phyloP scores from a whole-genome alignment of 2,888 invertebrate species.

The Cryptus armator region DNA sequence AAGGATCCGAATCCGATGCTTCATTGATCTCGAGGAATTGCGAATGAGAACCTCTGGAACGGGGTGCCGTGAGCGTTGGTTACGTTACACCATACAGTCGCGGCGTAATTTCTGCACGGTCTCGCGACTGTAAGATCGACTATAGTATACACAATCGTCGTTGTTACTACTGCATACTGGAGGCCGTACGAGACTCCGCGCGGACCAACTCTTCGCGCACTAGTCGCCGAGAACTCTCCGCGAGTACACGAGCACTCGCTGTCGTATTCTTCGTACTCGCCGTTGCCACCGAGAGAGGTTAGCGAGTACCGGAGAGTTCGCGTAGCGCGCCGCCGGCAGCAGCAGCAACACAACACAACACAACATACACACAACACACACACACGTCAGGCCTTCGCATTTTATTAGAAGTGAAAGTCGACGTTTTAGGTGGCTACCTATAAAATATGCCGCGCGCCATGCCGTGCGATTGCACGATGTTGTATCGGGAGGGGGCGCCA shows the following conservation, averaged over 20 bases:
- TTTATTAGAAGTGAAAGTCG: conserved; percentile 83
- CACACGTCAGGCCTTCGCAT: conserved; percentile 78
- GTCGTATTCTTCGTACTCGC: conserved; percentile 12
- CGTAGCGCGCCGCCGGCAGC: conserved; percentile 25
- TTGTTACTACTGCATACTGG: conserved; percentile 24
- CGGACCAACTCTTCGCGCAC: conserved; percentile 12
- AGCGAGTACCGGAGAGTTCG: conserved; percentile 29
- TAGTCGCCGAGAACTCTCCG: conserved; percentile 16
- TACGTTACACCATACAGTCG: conserved; percentile 66
- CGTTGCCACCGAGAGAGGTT: conserved; percentile 24
- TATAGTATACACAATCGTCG: conserved; percentile 13
- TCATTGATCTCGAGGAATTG: conserved; percentile 35
- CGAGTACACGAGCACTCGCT: not conserved
- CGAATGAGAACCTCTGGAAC: conserved; percentile 61
- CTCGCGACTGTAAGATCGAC: conserved; percentile 58
- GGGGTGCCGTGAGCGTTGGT: conserved; percentile 62
- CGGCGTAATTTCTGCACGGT: conserved; percentile 67
- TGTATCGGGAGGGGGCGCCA: conserved; percentile 45
- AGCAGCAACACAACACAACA: conserved; percentile 21
- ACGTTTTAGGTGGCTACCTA: conserved; percentile 78
- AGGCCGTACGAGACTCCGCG: conserved; percentile 5
- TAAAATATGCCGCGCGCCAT: conserved; percentile 70
- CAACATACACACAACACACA: conserved; percentile 25
- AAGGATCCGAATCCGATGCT: not conserved
- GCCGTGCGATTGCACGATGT: conserved; percentile 60